Conservation (phyloP, 2,113 vertebrate species). For the Cyanocitta stelleri region DNA sequence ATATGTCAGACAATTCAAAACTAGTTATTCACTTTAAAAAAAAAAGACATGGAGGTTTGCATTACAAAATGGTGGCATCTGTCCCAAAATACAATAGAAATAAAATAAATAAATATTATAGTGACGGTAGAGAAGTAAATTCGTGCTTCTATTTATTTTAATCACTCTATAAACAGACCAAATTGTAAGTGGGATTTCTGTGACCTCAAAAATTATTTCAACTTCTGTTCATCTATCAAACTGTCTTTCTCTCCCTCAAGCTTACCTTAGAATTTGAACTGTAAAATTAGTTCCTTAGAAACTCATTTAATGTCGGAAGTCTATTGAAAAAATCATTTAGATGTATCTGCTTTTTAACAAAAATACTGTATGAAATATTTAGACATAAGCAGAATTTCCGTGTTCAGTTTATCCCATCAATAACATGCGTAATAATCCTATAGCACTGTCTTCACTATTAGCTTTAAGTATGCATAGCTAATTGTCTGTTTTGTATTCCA, state of each 20-base stretch:
- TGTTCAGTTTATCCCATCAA: background rate
- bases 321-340: background rate
- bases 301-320: background rate
- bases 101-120: background rate
- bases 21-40: background rate
- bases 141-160: background rate
- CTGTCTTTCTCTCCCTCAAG: background rate
- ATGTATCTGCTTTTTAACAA: background rate
- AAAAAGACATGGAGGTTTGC: background rate
- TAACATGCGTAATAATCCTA: background rate
- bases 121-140: background rate
- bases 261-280: background rate
- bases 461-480: slow-evolving; percentile 27
- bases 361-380: background rate
- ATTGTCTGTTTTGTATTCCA: slow-evolving; percentile 47
- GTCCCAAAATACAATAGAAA: background rate
- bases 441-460: background rate
- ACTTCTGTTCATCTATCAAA: background rate
- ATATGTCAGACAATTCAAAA: background rate
- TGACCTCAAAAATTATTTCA: background rate
- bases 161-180: background rate
- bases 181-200: background rate
- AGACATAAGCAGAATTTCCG: background rate
- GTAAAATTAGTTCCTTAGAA: background rate
- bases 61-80: background rate